Base-by-base conservation (phyloP, 2,888 invertebrate species). In the Drosophila quinaria region DNA sequence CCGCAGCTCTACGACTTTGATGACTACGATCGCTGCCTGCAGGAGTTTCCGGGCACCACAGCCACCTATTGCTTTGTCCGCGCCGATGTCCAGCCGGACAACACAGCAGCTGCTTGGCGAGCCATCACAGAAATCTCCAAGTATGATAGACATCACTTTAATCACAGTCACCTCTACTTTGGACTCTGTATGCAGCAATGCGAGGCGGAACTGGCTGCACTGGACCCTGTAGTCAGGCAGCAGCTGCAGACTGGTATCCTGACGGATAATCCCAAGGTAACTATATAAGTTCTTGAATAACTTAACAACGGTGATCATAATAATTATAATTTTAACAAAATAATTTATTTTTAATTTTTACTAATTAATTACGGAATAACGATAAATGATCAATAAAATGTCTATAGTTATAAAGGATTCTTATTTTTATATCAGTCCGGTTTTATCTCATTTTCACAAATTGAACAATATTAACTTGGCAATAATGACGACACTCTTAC, bases 11-110 rank as follows among this genome's bases (percentile, higher is more conserved):
- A 90, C 58, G 80, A 87, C 42, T 81, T 92, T 55, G 92, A 92
- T 70, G 91, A 92, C 73, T 92, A 92, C 29, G 92, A 92, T 75
- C 87, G 84, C 9, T 92, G 92, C 74, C 84, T 92, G 17, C 87
- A 91, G 61, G 90, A 92, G 56, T 85, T 79, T 42, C 61, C 61
- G 3, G 51, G 35, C 9, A 54, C 56, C n/a, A 62, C 71, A 22
- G 81, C 89, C n/a, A 80, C 81, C 39, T 91, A 91, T 78, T 91
- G 91, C 74, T 91, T 91, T 76, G 91, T 90, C 29, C 90, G 90
- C 13, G 90, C 91, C 15, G 90, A 91, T 64, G 78, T 91, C 25
- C 68, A 89, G 50, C 90, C 91, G 31, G 80, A 90, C 51, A 69
- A 33, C 13, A 55, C 79, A 9, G 70, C 83, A 5, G 70, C 81